These are phyloP conservation scores for Gisinianus flammeolus DNA, from an alignment of 2,888 invertebrate genomes.

Conservation along the genomic window DNA sequence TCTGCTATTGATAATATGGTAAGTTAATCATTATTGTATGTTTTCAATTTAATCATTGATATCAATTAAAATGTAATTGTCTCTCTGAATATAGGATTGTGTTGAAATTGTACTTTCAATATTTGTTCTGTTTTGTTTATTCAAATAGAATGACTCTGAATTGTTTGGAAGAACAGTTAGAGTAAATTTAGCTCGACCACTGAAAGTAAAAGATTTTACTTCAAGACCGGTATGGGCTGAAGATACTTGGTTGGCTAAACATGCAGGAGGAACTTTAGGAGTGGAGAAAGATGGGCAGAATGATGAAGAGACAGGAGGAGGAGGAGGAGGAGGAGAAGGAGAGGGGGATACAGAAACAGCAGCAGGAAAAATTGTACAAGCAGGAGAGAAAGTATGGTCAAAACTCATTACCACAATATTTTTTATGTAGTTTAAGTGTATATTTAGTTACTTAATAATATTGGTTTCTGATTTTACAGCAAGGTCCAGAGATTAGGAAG, in stretches of 20 bases:
- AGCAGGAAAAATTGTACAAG: slow-evolving; percentile 39
- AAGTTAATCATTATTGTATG: slow-evolving; percentile 54
- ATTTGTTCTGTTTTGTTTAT: slow-evolving; percentile 23
- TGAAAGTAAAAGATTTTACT: slow-evolving; percentile 93
- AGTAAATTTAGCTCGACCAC: slow-evolving; percentile 96
- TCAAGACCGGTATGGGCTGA: slow-evolving; percentile 97
- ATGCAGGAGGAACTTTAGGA: slow-evolving; percentile 85
- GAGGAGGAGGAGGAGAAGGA: slow-evolving; percentile 53
- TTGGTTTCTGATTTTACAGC: slow-evolving; percentile 14
- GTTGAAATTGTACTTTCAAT: too few species aligned
- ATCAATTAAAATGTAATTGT: too few species aligned
- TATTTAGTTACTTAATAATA: background rate
- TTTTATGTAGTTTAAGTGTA: background rate
- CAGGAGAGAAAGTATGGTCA: slow-evolving; percentile 10
- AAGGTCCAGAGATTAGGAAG: slow-evolving; percentile 52
- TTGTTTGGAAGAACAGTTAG: slow-evolving; percentile 94
- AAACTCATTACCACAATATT: background rate
- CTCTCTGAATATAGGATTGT: too few species aligned
- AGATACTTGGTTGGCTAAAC: slow-evolving; percentile 96
- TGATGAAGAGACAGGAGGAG: slow-evolving; percentile 63
- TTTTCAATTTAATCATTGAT: too few species aligned
- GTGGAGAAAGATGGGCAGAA: slow-evolving; percentile 61
- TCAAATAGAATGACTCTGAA: slow-evolving; percentile 89
- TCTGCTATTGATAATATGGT: slow-evolving; percentile 99
- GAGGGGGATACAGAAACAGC: slow-evolving; percentile 62